phyloP scores from a whole-genome alignment of 1,140 invertebrate species.

The Dolichoris vasculosae region DNA sequence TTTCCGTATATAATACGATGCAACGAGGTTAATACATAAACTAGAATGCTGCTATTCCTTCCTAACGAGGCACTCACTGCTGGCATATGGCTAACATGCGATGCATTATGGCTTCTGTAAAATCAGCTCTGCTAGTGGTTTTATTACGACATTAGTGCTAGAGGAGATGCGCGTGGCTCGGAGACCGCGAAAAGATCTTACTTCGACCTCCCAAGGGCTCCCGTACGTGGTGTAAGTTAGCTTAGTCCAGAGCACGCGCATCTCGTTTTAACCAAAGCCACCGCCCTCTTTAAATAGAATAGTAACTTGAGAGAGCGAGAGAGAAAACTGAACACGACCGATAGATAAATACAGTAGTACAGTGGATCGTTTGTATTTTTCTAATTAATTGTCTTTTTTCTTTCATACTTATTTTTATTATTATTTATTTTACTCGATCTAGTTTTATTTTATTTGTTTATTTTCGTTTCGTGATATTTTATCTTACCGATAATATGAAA shows the following conservation, averaged over 20 bases:
- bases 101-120: constrained; percentile 24
- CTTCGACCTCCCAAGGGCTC: constrained; percentile 41
- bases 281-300: constrained; percentile 60
- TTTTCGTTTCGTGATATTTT: no score
- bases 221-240: constrained; percentile 35
- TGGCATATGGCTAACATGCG: constrained; percentile 24
- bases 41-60: neutral
- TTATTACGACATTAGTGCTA: constrained; percentile 18
- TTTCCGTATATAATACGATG: neutral
- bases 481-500: no score
- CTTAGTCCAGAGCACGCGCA: constrained; percentile 61
- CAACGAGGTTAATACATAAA: neutral
- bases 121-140: constrained; percentile 11
- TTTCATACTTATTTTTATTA: neutral
- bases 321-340: neutral
- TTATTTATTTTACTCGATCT: neutral
- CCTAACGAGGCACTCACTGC: neutral
- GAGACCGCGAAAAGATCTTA: neutral
- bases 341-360: neutral
- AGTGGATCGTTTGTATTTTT: neutral
- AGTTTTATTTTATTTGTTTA: no score
- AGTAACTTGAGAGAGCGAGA: constrained; percentile 15
- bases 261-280: constrained; percentile 71
- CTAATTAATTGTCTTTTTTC: neutral
- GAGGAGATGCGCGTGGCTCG: constrained; percentile 3